These are phyloP conservation scores for Ochropleura plecta DNA, from an alignment of 2,888 invertebrate genomes.

Conservation along the genomic window DNA sequence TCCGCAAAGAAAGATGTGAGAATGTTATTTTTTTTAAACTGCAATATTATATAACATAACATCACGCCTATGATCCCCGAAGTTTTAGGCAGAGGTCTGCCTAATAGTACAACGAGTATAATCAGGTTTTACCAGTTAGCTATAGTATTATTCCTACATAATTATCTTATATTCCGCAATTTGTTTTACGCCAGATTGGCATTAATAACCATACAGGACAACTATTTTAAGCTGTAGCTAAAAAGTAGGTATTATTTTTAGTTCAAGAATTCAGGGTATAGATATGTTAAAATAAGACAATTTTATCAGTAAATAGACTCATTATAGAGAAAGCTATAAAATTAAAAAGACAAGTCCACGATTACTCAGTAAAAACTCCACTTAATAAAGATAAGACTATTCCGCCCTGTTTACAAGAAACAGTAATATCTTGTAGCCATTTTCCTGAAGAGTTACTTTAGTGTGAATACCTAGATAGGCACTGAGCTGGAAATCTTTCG, in stretches of 20 bases:
- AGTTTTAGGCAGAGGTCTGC: too few species aligned
- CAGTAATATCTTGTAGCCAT: constrained; percentile 31
- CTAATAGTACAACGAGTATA: too few species aligned
- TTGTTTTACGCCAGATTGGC: too few species aligned
- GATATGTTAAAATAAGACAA: background rate
- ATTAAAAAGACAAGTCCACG: background rate
- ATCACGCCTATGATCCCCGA: too few species aligned
- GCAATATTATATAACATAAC: too few species aligned
- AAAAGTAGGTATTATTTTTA: background rate
- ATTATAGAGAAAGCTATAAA: background rate
- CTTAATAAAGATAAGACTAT: constrained; percentile 12
- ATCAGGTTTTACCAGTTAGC: too few species aligned
- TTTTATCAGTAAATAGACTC: background rate
- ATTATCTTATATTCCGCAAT: too few species aligned
- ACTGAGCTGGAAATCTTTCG: constrained; percentile 42
- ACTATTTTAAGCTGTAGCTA: background rate
- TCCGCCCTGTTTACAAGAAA: constrained; percentile 16
- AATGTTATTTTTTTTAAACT: too few species aligned
- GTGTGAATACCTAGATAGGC: constrained; percentile 39
- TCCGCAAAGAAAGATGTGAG: too few species aligned
- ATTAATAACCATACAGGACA: background rate
- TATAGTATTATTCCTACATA: too few species aligned
- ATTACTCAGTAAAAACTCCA: background rate
- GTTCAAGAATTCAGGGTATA: too few species aligned
- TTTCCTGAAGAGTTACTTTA: constrained; percentile 19